Conservation (phyloP, 2,113 vertebrate genomes). For the Cochlearius cochlearius region DNA sequence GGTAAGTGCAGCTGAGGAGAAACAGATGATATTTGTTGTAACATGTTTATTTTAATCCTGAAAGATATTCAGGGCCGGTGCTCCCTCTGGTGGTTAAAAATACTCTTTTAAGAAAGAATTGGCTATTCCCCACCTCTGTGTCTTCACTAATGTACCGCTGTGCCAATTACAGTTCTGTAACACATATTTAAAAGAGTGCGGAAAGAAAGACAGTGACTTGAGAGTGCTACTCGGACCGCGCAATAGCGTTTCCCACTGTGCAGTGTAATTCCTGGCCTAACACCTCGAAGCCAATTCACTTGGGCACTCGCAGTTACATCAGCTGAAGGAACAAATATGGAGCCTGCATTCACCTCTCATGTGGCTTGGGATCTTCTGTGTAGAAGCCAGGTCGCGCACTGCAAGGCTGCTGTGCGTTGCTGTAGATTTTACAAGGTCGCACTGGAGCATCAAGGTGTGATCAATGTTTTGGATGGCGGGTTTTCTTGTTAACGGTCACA, state of each 20-base stretch:
- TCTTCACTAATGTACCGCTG: neutral
- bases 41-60: constrained; percentile 5
- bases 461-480: neutral
- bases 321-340: neutral
- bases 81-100: constrained; percentile 57
- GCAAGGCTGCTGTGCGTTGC: neutral
- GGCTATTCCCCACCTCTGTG: neutral
- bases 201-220: neutral
- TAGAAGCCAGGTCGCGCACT: neutral
- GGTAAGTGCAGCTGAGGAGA: constrained; percentile 57
- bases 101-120: neutral
- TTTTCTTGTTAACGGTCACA: neutral
- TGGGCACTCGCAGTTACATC: accelerated
- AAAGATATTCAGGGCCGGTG: neutral
- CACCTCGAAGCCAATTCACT: neutral
- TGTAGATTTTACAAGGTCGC: neutral
- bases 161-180: neutral
- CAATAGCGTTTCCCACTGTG: neutral
- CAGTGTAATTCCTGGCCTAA: neutral
- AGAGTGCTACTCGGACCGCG: neutral
- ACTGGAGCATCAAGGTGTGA: neutral
- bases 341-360: neutral
- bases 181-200: neutral
- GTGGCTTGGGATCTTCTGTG: neutral
- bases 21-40: constrained; percentile 22